These are phyloP conservation scores for Lipotes vexillifer DNA, from an alignment of 2,113 vertebrate genomes.

Conservation along the genomic window DNA sequence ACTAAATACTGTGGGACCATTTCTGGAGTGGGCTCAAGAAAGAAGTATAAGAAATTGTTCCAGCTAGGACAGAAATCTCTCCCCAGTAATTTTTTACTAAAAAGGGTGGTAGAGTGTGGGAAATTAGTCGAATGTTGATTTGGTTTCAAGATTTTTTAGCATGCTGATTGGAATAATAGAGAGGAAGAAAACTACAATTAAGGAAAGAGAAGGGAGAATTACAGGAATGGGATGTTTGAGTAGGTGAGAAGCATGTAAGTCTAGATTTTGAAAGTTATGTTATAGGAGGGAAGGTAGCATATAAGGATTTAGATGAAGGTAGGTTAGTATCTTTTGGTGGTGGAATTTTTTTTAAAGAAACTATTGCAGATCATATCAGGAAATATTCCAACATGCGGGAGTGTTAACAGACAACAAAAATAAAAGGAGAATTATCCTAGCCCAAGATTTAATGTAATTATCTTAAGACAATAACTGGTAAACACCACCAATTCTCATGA, in stretches of 20 bases:
- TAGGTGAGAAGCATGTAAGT: not conserved
- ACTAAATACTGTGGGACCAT: not conserved
- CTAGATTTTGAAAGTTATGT: not conserved
- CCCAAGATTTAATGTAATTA: not conserved
- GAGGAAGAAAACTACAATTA: not conserved
- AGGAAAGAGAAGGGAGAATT: not conserved
- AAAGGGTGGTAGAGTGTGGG: not conserved
- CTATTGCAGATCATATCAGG: not conserved
- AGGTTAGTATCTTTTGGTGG: not conserved
- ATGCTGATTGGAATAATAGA: not conserved
- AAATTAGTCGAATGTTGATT: not conserved
- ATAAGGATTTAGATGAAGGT: not conserved
- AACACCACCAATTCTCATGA: not conserved
- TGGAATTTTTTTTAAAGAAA: not conserved
- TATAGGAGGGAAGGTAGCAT: not conserved
- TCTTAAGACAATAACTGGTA: not conserved
- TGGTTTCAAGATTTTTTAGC: not conserved
- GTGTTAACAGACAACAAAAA: not conserved
- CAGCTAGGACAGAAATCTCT: not conserved
- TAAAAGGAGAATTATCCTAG: not conserved
- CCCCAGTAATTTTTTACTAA: not conserved
- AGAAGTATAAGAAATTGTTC: not conserved
- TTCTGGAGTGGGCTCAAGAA: not conserved
- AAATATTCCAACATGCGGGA: not conserved
- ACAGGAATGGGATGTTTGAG: not conserved